Evolutionary conservation across 2,888 invertebrate genomes (phyloP), one percentile per base, ranked within the genome.

Genomic region (Phanerotoma sp.): DNA sequence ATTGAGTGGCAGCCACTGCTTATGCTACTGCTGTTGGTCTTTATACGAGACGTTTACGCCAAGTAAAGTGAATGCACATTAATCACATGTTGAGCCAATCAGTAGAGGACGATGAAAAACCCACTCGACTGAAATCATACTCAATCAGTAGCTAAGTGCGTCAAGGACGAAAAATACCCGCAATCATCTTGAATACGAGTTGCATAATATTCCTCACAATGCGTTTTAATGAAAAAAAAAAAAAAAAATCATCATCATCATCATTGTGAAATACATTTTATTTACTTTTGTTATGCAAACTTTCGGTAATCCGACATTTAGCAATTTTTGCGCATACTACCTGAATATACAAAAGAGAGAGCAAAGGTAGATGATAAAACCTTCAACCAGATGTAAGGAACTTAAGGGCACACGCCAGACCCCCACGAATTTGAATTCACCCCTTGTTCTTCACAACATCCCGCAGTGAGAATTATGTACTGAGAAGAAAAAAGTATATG

Each of bases 61-160:
- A 49, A 33, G 50, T 38, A 50, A 41, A 40, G 50, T 41, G 45
- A 54, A 40, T 50, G 51, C 45, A 47, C 37, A 41, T 41, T 40
- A 44, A 4, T 25, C 46, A 38, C 32, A 21, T 22, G 32, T 40
- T 25, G 16, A 38, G 54, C 28, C 47, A 51, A 32, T 32, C 51
- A 25, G 25, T 25, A 25, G 25, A 25, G 25, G 25, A 25, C 25
- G 25, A 38, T 18, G 54, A 51, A 46, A 51, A 58, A 63, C 60
- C 58, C 62, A 60, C 58, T 58, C 32, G 49, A 56, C 46, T 58
- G 33, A 56, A 52, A 51, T 37, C 68, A 67, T 67, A 67, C 69
- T 64, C 64, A 66, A 64, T 64, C 66, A 70, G 68, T 66, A 66
- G 65, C 68, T 62, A 70, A 70, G 72, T 69, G 64, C 65, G 64